Percentiles rank a stretch among this genome's conserved stretches.
Conservation (phyloP, 2,113 vertebrate genomes). For the Oncorhynchus keta region DNA sequence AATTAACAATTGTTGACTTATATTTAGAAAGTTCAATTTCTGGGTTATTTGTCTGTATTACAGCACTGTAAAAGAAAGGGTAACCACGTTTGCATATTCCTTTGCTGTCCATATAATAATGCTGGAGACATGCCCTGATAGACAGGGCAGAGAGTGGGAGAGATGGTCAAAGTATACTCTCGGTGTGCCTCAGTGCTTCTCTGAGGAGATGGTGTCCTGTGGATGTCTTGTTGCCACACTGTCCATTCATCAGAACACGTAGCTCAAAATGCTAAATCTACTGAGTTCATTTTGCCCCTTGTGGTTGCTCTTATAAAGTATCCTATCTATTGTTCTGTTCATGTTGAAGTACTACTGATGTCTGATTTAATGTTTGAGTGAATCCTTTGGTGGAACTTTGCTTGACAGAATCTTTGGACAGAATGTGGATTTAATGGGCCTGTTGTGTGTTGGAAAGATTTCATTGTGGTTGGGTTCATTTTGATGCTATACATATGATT, state of each 20-base stretch:
- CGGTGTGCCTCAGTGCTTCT: neutral
- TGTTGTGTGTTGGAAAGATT: neutral
- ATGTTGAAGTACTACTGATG: constrained; percentile 65
- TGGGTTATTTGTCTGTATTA: constrained; percentile 49
- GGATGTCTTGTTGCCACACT: neutral
- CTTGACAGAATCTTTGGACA: constrained; percentile 24
- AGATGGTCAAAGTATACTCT: neutral
- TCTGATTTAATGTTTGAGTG: constrained; percentile 21
- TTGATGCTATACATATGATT: constrained; percentile 43
- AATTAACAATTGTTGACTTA: constrained; percentile 1
- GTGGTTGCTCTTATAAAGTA: constrained; percentile 24
- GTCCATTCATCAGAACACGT: constrained; percentile 29
- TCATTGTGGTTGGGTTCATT: constrained; percentile 12
- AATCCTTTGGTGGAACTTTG: constrained; percentile 27
- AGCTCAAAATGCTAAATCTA: constrained; percentile 31
- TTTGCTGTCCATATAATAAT: neutral
- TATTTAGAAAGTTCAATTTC: constrained; percentile 22
- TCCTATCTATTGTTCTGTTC: constrained; percentile 29
- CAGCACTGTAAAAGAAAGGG: constrained; percentile 6
- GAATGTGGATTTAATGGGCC: neutral
- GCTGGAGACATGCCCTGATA: constrained; percentile 24
- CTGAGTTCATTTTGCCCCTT: constrained; percentile 35
- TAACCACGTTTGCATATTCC: constrained; percentile 6
- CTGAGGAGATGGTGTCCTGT: neutral
- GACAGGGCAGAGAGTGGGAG: neutral